Percentiles rank a stretch among this genome's conserved stretches.
These are phyloP conservation scores for Osmerus eperlanus DNA, from an alignment of 2,113 vertebrate species.

Conservation along the genomic window DNA sequence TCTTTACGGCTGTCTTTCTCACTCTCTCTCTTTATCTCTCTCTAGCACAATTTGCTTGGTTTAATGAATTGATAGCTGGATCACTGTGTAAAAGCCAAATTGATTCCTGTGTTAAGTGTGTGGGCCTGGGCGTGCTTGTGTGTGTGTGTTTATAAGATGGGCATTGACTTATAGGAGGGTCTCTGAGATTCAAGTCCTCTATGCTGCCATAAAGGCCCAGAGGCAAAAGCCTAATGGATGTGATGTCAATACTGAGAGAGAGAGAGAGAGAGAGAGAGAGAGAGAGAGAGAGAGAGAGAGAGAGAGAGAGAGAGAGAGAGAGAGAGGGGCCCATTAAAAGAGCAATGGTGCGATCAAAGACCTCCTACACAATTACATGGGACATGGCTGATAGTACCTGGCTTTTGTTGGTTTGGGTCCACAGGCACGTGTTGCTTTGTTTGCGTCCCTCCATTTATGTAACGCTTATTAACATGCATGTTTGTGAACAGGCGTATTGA, in stretches of 20 bases:
- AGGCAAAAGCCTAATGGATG: constrained; percentile 59
- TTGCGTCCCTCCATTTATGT: not conserved
- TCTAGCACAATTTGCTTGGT: constrained; percentile 27
- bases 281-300: not conserved
- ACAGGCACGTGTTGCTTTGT: not conserved
- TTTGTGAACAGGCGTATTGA: too few species aligned
- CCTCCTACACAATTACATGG: not conserved
- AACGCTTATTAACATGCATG: too few species aligned
- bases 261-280: constrained; percentile 19
- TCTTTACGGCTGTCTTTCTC: not conserved
- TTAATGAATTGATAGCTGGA: constrained; percentile 38
- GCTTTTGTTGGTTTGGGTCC: not conserved
- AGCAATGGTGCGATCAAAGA: constrained; percentile 50
- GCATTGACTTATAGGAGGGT: constrained; percentile 50
- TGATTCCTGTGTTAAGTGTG: constrained; percentile 48
- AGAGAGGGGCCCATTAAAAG: constrained; percentile 45
- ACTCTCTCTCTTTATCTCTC: not conserved
- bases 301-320: not conserved
- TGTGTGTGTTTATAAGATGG: constrained; percentile 41
- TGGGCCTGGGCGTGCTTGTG: constrained; percentile 36
- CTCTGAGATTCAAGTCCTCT: constrained; percentile 36
- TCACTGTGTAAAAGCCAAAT: constrained; percentile 31
- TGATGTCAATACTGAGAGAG: constrained; percentile 58
- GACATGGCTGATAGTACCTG: not conserved
- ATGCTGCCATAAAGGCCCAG: constrained; percentile 54